Base-by-base conservation (phyloP, 2,888 invertebrate genomes). In the Eupithecia insigniata region DNA sequence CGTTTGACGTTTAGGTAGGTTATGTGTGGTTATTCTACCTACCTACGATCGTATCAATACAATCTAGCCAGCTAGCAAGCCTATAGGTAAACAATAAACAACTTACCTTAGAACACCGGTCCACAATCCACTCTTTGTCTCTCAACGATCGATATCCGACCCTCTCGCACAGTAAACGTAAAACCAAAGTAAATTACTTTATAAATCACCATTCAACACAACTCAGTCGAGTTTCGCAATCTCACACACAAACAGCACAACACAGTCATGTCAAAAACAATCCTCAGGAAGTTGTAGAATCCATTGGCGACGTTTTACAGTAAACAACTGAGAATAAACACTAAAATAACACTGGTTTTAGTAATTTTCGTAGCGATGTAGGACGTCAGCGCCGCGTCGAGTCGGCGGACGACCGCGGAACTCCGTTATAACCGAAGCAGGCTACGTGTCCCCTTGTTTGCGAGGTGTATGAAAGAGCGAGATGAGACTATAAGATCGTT, bases 361-460 rank as follows among this genome's bases (percentile, higher is more conserved):
- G 64, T 36, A 81, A 80, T 81, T 82, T 86, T 87, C 79, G 85
- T 87, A 87, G 87, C 89, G 88, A 88, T 90, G 88, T 87, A 64
- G 90, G 87, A 92, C 92, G 91, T 92, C 92, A 93, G 92, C 93
- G 93, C 93, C 93, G 92, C 92, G 81, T 87, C 83, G 88, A 89
- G 89, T 89, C 92, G 91, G 90, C 92, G 93, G 92, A 86, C 90
- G 87, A 91, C 88, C 91, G 89, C 88, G 92, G 91, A 92, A 92
- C 92, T 89, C 86, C 81, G 79, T 80, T 67, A 69, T 79, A 80
- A 81, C 81, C 87, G 85, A 86, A 85, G 83, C 87, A 87, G 88
- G 90, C 90, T 89, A 90, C 91, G 92, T 90, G 91, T 73, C 89
- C 89, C 85, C 87, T 85, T 85, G 85, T 80, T 79, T 81, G 84